Evolutionary conservation across 1,140 invertebrate species (phyloP), one percentile per base, ranked within the genome.

Genomic region (Gryon sp.): DNA sequence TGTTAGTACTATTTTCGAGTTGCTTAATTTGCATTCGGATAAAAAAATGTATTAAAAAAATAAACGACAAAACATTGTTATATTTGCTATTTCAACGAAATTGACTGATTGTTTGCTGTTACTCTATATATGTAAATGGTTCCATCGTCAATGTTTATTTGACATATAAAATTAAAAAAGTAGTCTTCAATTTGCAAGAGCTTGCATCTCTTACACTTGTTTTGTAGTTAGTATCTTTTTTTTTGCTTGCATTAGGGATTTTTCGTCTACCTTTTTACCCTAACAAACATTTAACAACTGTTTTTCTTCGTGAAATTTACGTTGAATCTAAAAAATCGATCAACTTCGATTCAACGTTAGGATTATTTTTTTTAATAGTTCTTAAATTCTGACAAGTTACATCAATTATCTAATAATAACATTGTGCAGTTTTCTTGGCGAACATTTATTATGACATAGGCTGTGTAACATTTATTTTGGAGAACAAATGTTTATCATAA

Each of bases 121-220:
- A n/a, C n/a, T n/a, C n/a, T n/a, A n/a, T n/a, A n/a, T n/a, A n/a
- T n/a, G n/a, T n/a, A n/a, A n/a, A n/a, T n/a, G n/a, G n/a, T n/a
- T n/a, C n/a, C n/a, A 28, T 28, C n/a, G n/a, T 7, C n/a, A 9
- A 32, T 32, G 32, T 38, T 59, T 20, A 30, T 59, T 46, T 53
- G 46, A 70, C 28, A 55, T 73, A 73, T 73, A 73, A 73, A 73
- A 73, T 73, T 73, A 73, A 73, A 73, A 73, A 74, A 74, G 70
- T 74, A 74, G 70, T 74, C 70, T 74, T 74, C 52, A 52, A 26
- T 53, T 65, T 74, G 70, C 70, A 74, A 74, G 70, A 74, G 70
- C 69, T 59, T 46, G 4, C 19, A 11, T 20, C 26, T 69, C 45
- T 59, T 30, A 11, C 34, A 18, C 38, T 62, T 1, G n/a, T 16